Conservation (phyloP, 2,797 vertebrate genomes). For the Pygocentrus nattereri region DNA sequence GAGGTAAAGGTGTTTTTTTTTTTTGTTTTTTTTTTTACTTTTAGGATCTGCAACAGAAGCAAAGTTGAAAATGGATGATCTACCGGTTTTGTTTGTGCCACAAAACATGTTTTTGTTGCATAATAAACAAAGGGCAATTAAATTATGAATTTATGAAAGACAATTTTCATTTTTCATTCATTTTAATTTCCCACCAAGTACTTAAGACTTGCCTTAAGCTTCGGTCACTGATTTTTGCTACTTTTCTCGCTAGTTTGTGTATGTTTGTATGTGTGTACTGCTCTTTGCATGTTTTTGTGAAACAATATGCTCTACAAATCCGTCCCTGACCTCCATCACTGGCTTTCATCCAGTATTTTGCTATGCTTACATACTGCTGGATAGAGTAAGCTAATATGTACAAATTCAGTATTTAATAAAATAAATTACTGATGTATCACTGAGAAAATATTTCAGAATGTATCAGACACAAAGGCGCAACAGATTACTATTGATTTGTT, state of each 20-base stretch:
- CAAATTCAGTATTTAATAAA: not conserved
- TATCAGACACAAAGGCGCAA: not conserved
- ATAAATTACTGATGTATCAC: not conserved
- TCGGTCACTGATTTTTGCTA: not conserved
- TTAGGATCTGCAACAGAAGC: conserved; percentile 29
- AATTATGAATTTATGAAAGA: no score
- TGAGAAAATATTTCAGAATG: conserved; percentile 9
- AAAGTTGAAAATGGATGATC: not conserved
- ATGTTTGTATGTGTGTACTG: no score
- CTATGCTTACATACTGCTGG: not conserved
- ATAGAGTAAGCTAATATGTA: not conserved
- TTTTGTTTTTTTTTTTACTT: not conserved
- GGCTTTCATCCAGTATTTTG: no score
- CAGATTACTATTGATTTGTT: conserved; percentile 21
- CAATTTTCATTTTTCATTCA: not conserved
- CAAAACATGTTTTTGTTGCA: not conserved
- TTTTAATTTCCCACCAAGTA: not conserved
- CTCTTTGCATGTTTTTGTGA: no score
- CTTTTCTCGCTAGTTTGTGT: conserved; percentile 19
- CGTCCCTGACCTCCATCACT: conserved; percentile 6
- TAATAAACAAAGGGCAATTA: not conserved
- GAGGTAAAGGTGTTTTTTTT: not conserved
- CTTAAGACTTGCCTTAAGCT: conserved; percentile 59
- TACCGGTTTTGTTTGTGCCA: not conserved
- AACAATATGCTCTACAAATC: no score